Evolutionary conservation across 2,113 vertebrate species (phyloP).

Genomic region (Azemiops feae): DNA sequence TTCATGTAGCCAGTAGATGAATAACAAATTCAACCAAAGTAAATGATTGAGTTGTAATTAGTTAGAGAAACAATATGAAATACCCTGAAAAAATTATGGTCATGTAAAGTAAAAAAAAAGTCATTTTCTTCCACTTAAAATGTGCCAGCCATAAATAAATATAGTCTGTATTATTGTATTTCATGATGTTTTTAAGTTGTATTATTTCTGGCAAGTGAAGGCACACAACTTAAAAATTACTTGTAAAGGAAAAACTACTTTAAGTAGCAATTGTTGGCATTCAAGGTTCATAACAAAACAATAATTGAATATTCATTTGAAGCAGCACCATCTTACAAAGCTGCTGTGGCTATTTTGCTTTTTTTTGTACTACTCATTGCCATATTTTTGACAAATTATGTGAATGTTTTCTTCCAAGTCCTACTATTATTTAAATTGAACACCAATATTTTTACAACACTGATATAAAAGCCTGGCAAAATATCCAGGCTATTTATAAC

Average conservation of each 20-base stretch:
- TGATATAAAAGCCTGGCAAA: neutral
- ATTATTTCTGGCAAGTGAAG: neutral
- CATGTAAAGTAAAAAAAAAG: neutral
- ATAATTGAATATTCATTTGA: neutral
- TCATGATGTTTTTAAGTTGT: neutral
- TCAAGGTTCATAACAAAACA: neutral
- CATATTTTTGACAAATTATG: neutral
- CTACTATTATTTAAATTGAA: neutral
- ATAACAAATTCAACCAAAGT: slow-evolving; percentile 6
- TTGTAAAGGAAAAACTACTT: neutral
- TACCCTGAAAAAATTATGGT: neutral
- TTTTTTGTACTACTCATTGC: neutral
- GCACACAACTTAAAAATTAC: neutral
- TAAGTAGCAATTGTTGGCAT: neutral
- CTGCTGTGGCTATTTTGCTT: neutral
- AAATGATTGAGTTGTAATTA: slow-evolving; percentile 11
- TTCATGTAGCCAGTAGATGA: slow-evolving; percentile 5
- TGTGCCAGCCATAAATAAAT: neutral
- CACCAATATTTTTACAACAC: no score
- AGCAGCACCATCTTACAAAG: neutral
- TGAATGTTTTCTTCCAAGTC: neutral
- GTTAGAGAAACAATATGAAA: neutral
- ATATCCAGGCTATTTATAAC: neutral
- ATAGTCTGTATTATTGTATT: neutral
- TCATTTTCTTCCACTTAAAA: neutral